phyloP scores from a whole-genome alignment of 2,797 vertebrate species.

The Enteromius treurensis region DNA sequence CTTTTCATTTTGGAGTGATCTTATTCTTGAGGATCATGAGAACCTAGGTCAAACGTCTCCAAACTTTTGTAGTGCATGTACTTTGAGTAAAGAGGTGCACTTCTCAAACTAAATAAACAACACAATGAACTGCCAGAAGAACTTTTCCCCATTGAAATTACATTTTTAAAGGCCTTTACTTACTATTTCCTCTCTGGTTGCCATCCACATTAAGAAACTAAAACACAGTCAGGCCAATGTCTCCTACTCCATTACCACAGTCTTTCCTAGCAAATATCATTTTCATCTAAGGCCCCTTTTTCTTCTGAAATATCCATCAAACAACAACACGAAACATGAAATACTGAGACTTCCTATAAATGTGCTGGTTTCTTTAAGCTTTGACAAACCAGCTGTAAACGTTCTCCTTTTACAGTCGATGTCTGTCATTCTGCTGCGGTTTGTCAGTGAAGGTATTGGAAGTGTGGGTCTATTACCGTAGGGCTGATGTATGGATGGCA shows the following conservation, averaged over 20 bases:
- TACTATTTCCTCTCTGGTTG: background rate
- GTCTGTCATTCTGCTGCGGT: background rate
- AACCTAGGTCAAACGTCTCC: background rate
- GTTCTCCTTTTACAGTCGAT: background rate
- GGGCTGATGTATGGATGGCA: constrained; percentile 8
- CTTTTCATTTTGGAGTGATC: background rate
- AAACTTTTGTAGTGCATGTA: background rate
- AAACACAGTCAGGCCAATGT: background rate
- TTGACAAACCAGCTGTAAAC: constrained; percentile 45
- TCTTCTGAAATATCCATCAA: constrained; percentile 32
- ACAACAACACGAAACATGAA: background rate
- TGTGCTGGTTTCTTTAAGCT: constrained; percentile 43
- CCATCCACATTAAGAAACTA: background rate
- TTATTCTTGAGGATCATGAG: background rate
- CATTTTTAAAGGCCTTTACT: background rate
- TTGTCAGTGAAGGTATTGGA: background rate
- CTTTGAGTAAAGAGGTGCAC: background rate
- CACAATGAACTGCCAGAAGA: background rate
- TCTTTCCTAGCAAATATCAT: constrained; percentile 9
- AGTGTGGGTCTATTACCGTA: background rate
- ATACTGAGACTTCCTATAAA: constrained; percentile 31
- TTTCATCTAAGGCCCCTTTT: background rate
- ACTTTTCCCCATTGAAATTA: background rate
- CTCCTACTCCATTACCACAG: constrained; percentile 28
- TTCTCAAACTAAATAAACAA: background rate